Percentiles rank a stretch among this genome's conserved stretches.
Evolutionary conservation across 1,140 invertebrate species (phyloP).

Genomic region (Phortica variegata): DNA sequence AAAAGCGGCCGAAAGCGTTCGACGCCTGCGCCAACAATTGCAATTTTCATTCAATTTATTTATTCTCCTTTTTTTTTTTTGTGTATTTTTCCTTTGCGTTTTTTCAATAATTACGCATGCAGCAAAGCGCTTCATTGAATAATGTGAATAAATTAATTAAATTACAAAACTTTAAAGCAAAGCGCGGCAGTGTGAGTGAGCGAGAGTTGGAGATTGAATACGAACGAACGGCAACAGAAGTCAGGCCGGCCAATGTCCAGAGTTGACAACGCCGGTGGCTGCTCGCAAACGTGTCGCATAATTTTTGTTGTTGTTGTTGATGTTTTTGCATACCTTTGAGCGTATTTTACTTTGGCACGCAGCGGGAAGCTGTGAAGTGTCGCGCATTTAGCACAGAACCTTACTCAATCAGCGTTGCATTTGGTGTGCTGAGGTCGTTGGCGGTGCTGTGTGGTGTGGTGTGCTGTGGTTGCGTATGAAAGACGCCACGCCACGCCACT

Average conservation of each 20-base stretch:
- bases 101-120: constrained; percentile 54
- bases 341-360: too few relatives aligned
- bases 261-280: constrained; percentile 1
- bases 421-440: constrained; percentile 9
- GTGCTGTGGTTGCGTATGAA: too few relatives aligned
- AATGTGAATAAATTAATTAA: constrained; percentile 57
- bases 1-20: too few relatives aligned
- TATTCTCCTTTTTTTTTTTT: too few relatives aligned
- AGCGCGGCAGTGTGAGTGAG: background rate
- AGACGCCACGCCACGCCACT: constrained; percentile 11
- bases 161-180: constrained; percentile 40
- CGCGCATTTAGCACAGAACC: constrained; percentile 3
- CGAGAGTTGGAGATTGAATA: background rate
- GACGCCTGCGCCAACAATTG: too few relatives aligned
- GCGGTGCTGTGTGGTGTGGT: too few relatives aligned
- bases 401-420: background rate
- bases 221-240: too few relatives aligned
- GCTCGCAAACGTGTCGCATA: constrained; percentile 49
- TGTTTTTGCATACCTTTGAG: too few relatives aligned
- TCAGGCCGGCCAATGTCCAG: background rate
- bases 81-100: too few relatives aligned
- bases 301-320: too few relatives aligned
- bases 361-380: constrained; percentile 33
- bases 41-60: too few relatives aligned
- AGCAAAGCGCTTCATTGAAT: constrained; percentile 55